phyloP scores from a whole-genome alignment of 2,888 invertebrate species.

The Hetaerina titia region DNA sequence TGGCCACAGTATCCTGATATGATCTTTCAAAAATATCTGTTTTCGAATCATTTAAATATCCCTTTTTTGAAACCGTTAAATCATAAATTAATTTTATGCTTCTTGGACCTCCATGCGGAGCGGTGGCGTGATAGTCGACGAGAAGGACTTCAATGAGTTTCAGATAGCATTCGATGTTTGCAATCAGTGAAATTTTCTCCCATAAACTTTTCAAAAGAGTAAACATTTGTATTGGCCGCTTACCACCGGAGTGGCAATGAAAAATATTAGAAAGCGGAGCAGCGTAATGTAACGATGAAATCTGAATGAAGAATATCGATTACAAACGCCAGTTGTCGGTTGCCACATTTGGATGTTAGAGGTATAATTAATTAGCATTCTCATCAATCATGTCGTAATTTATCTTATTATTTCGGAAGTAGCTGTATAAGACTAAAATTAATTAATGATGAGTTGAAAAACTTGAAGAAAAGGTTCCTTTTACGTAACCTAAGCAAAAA shows the following conservation, averaged over 20 bases:
- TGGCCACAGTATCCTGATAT: not conserved
- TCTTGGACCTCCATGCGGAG: not conserved
- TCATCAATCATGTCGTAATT: not conserved
- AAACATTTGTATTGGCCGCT: not conserved
- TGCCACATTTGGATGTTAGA: not conserved
- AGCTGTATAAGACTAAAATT: not conserved
- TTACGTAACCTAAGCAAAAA: not conserved
- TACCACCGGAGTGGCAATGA: not conserved
- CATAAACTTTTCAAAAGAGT: not conserved
- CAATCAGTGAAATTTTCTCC: not conserved
- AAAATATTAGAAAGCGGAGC: not conserved
- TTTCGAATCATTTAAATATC: not conserved
- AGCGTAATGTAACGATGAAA: not conserved
- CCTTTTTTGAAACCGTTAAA: not conserved
- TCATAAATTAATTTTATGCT: slow-evolving; percentile 16
- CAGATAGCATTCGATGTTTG: slow-evolving; percentile 1
- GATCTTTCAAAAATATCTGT: not conserved
- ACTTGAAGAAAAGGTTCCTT: not conserved
- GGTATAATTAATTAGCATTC: slow-evolving; percentile 9
- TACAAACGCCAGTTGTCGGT: not conserved
- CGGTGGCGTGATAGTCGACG: not conserved
- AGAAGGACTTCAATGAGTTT: slow-evolving; percentile 12
- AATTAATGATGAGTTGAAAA: not conserved
- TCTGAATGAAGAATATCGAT: not conserved
- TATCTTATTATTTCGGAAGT: not conserved